Conservation (phyloP, 2,113 vertebrate species). For the Onychostoma macrolepis region DNA sequence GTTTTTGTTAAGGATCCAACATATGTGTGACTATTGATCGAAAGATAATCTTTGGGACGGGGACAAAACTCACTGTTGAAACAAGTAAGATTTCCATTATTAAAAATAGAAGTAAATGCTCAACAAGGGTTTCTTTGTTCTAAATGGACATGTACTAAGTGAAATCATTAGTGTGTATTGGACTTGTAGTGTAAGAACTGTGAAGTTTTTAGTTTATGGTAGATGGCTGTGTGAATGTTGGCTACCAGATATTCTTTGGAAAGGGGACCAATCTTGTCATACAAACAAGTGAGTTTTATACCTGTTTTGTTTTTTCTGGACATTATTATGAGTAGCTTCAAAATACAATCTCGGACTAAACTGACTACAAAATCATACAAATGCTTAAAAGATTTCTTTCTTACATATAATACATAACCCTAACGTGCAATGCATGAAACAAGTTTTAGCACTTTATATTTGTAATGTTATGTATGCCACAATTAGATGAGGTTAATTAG, state of each 20-base stretch:
- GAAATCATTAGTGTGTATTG: not conserved
- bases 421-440: too few species aligned
- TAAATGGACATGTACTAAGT: not conserved
- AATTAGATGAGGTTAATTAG: not conserved
- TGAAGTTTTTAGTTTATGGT: not conserved
- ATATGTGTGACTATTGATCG: not conserved
- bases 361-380: not conserved
- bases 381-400: not conserved
- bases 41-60: constrained; percentile 56
- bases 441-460: too few species aligned
- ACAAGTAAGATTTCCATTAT: constrained; percentile 35
- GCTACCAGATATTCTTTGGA: constrained; percentile 13
- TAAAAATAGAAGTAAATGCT: not conserved
- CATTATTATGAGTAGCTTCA: not conserved
- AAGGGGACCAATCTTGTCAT: constrained; percentile 15
- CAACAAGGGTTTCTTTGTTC: not conserved
- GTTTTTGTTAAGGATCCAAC: constrained; percentile 19
- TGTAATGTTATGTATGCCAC: not conserved
- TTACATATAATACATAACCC: not conserved
- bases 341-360: not conserved
- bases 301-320: not conserved
- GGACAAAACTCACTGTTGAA: constrained; percentile 51
- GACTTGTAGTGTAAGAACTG: not conserved
- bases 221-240: constrained; percentile 41
- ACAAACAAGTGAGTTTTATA: constrained; percentile 16